A percentile compares a stretch with the other conserved stretches of the same genome.
Evolutionary conservation across 23 tunicate species (phyloP).

Genomic region (Aplidium turbinatum): DNA sequence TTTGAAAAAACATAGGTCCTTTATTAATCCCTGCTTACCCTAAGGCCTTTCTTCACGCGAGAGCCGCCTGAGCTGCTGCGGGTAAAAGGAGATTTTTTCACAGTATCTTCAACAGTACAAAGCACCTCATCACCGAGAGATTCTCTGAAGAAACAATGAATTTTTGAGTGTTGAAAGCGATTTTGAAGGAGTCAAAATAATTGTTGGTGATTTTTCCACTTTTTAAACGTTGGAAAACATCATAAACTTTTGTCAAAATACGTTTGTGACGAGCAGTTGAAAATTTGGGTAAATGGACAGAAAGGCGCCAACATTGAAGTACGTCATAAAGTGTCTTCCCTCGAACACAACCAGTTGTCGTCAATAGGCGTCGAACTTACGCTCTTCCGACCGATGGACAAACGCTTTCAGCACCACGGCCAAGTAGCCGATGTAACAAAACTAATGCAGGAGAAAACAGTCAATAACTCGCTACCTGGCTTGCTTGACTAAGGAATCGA

Average conservation of each 20-base stretch:
- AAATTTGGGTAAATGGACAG: too few relatives aligned
- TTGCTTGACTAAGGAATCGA: constrained; percentile 52
- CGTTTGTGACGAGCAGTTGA: too few relatives aligned
- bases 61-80: not conserved
- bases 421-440: constrained; percentile 2
- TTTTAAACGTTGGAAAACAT: too few relatives aligned
- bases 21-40: constrained; percentile 3
- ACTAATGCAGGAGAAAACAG: not conserved
- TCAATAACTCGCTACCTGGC: constrained; percentile 58
- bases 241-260: not conserved
- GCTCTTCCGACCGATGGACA: too few relatives aligned
- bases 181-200: too few relatives aligned
- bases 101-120: constrained; percentile 15
- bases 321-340: too few relatives aligned
- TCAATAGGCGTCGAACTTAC: too few relatives aligned
- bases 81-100: not conserved
- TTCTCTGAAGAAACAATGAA: constrained; percentile 21
- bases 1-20: not conserved
- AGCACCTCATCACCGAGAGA: constrained; percentile 44
- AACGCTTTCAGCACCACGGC: too few relatives aligned
- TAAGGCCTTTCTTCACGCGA: constrained; percentile 28
- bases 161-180: too few relatives aligned
- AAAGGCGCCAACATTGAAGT: too few relatives aligned
- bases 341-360: too few relatives aligned
- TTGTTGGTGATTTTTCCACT: too few relatives aligned